Evolutionary conservation across 2,113 vertebrate genomes (phyloP), one percentile per base, ranked within the genome.

Genomic region (Tretioscincus oriximinensis): DNA sequence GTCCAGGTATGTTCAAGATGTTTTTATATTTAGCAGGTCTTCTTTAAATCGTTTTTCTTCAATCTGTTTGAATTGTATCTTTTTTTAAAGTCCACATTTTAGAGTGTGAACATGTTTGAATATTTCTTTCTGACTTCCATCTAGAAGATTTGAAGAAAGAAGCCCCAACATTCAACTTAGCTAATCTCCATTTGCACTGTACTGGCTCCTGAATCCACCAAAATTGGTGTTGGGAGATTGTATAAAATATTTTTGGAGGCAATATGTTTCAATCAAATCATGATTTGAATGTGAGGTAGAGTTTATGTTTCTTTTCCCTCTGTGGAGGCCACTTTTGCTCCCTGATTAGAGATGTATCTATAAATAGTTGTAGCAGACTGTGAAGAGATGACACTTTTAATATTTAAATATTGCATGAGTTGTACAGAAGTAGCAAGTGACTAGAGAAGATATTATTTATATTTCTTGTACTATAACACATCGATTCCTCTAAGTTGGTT

Each of bases 1-100:
- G 97, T 22, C 98, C 97, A 93, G 98, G 98, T 99, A 84, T 16
- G 11, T 31, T 61, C 47, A 5, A 3, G 28, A 20, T 86, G 82
- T 60, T 81, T 87, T 88, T 81, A 73, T 71, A 87, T 68, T 88
- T 92, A 86, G 87, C 88, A 88, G 89, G 64, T 82, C 86, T 85
- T 82, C 78, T 81, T 21, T 81, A 85, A 82, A 70, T 83, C 10
- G 78, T 88, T 83, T 24, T 61, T 24, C 54, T 74, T 47, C 24
- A 28, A 49, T 65, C 63, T 29, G 14, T 66, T 66, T 28, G 12
- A 66, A 16, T 66, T 28, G 21, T 20, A 35, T n/a, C n/a, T n/a
- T n/a, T n/a, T 68, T 28, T 16, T 11, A 54, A 54, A 54, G 10
- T 11, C 11, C 16, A 9, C 12, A 54, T 54, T 54, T 14, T 54